Base-by-base conservation (phyloP, 2,113 vertebrate genomes). In the Paralichthys olivaceus region DNA sequence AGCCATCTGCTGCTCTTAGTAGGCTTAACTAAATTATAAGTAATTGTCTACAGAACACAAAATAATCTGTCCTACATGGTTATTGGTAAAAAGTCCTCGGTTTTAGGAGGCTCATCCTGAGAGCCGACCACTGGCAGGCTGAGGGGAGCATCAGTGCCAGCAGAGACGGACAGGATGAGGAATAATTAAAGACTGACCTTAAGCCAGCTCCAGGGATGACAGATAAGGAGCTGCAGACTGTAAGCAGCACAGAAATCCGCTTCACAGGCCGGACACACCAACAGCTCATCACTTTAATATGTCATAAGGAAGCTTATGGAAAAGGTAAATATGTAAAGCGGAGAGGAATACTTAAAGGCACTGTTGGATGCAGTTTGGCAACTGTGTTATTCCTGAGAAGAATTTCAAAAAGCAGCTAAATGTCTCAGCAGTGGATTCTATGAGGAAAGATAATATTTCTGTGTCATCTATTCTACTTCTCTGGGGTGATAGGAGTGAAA, bases 101-200 rank as follows among this genome's bases (percentile, higher is more conserved):
- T 71, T 74, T 71, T 32, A 47, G 26, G 43, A 62, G 26, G 47
- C 22, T 55, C 34, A 32, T 59, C 43, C 51, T 65, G 65, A 70
- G 2, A 63, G 49, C 66, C 29, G 49, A 61, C 54, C 65, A 34
- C 76, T 45, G 60, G 69, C 65, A 74, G 64, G 58, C 69, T 64
- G 55, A 40, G 15, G 57, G 81, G 55, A 67, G 75, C 22, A 59
- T 75, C 71, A 11, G 84, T 74, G 76, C 72, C 72, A 75, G 63
- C 79, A 77, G 66, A 65, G 79, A 86, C 58, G 67, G 84, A 86
- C 76, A 23, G 56, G 77, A 79, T 72, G 78, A 76, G 51, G 66
- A 79, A 72, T 89, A 80, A 90, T 89, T 89, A 89, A 78, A 74
- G 60, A 58, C 73, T 60, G 84, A 87, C 80, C 83, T 87, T 75